Conservation (phyloP, 2,888 invertebrate genomes). For the Athetis lepigone region DNA sequence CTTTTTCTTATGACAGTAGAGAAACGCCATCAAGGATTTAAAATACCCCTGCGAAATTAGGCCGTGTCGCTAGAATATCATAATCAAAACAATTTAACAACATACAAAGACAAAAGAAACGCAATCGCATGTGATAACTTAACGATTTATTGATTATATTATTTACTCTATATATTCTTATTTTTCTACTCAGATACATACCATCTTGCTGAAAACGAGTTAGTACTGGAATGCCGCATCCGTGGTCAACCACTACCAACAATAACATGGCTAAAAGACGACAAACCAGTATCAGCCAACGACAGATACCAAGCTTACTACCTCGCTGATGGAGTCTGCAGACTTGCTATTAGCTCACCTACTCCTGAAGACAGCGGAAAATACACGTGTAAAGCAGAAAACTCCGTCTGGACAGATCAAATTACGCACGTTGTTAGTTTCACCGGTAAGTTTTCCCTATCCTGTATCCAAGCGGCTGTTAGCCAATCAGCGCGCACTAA, state of each 20-base stretch:
- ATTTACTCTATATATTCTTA: no score
- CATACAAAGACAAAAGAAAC: no score
- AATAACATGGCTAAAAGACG: constrained; percentile 95
- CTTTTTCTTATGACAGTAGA: no score
- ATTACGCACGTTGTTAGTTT: constrained; percentile 94
- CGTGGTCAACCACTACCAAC: constrained; percentile 93
- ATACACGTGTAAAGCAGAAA: constrained; percentile 94
- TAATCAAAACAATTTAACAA: no score
- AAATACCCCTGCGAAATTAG: no score
- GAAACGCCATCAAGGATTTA: no score
- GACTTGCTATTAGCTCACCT: constrained; percentile 92
- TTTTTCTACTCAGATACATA: constrained; percentile 92
- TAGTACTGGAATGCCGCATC: constrained; percentile 94
- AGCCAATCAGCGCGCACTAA: neutral
- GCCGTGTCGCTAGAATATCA: no score
- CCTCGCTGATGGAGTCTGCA: constrained; percentile 94
- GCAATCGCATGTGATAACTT: neutral
- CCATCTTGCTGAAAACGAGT: constrained; percentile 93
- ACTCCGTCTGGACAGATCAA: constrained; percentile 93
- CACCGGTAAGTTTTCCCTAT: constrained; percentile 86
- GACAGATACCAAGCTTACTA: constrained; percentile 92
- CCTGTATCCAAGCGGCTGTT: neutral
- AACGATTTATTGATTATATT: no score
- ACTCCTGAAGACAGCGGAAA: constrained; percentile 93
- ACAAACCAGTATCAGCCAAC: constrained; percentile 87